Base-by-base conservation (phyloP, 2,113 vertebrate genomes). In the Pongo pygmaeus region DNA sequence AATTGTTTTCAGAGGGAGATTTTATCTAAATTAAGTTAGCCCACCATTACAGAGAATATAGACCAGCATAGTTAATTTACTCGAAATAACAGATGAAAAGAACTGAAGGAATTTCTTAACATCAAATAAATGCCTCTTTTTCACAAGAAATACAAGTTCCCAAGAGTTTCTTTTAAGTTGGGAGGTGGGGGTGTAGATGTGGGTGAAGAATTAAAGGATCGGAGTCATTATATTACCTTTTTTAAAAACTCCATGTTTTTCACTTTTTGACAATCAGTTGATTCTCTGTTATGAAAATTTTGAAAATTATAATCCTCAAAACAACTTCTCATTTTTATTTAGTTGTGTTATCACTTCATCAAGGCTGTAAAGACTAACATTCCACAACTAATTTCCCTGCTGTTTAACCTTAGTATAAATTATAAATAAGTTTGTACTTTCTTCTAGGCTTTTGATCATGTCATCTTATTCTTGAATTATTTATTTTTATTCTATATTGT, bases 401-500 rank as follows among this genome's bases (percentile, higher is more conserved):
- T 95, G 12, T 84, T 89, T 94, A 84, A 87, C 27, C 57, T 88
- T 94, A 67, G 27, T 80, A 46, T 84, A 57, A 27, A 46, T 92
- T 79, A 25, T 57, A 83, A 89, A 81, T 91, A 96, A 70, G 67
- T 90, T 78, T 55, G 3, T 87, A 52, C 23, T 92, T 67, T 83
- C 25, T 69, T 75, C 50, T 80, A 40, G 25, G 89, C 43, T 93
- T 95, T 84, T 89, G 50, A 91, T 78, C 46, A 57, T 77, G 23
- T 30, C 67, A 5, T 77, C 64, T 85, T 95, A 88, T 57, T 96
- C 32, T 40, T 91, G 57, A 93, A 61, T 91, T 93, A 61, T 13
- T 94, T 93, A 59, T 77, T 90, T 97, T 95, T 57, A 75, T 91
- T 78, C 35, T 86, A 79, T 27, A 88, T 86, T 77, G 12, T 61